A percentile compares a stretch with the other conserved stretches of the same genome.
phyloP scores from a whole-genome alignment of 2,797 vertebrate species.

The Parambassis ranga region DNA sequence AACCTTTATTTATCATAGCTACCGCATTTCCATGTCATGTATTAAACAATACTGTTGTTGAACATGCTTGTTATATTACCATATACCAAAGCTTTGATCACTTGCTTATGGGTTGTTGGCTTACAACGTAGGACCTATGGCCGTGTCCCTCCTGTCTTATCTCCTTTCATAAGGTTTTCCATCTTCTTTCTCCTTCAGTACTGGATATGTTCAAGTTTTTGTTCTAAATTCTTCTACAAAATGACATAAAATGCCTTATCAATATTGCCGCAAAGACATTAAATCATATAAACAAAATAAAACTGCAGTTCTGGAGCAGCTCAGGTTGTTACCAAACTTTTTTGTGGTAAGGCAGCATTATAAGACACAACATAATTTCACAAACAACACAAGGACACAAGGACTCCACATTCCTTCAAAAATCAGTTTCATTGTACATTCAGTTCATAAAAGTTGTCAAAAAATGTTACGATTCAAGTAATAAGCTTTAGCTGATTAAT shows the following conservation, averaged over 20 bases:
- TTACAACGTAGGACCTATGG: too few relatives aligned
- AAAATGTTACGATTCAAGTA: constrained; percentile 37
- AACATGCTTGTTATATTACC: too few relatives aligned
- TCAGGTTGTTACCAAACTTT: too few relatives aligned
- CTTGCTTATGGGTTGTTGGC: too few relatives aligned
- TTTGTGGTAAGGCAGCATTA: too few relatives aligned
- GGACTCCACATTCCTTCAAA: constrained; percentile 31
- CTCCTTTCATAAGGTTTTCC: not conserved
- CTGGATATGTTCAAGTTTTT: too few relatives aligned
- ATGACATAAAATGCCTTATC: not conserved
- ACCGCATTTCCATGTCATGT: too few relatives aligned
- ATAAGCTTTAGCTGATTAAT: constrained; percentile 19
- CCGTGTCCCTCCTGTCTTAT: too few relatives aligned
- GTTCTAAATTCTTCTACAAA: too few relatives aligned
- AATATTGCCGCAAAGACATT: not conserved
- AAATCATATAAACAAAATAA: not conserved
- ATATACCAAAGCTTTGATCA: too few relatives aligned
- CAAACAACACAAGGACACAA: constrained; percentile 11
- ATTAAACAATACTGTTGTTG: too few relatives aligned
- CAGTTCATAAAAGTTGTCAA: constrained; percentile 50
- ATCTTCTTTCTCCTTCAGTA: not conserved
- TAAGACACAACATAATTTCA: not conserved
- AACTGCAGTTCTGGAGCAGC: not conserved
- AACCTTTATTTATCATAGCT: too few relatives aligned
- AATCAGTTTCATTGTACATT: constrained; percentile 61